phyloP scores from a whole-genome alignment of 2,888 invertebrate genomes.

The Odontocerum albicorne region DNA sequence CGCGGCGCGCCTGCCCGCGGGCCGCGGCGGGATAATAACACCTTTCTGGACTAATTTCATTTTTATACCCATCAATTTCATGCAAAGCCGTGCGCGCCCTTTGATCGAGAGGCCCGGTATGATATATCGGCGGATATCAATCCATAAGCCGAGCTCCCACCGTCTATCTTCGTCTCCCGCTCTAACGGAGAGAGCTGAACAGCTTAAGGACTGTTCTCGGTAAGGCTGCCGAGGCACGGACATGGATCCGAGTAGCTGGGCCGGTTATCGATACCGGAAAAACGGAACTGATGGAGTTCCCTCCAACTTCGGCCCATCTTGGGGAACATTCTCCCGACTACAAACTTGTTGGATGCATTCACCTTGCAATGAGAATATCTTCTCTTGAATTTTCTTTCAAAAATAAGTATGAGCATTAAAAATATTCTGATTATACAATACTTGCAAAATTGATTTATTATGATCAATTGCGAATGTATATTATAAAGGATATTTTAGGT shows the following conservation, averaged over 20 bases:
- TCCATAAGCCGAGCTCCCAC: constrained; percentile 9
- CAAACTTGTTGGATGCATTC: no score
- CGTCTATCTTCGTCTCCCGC: neutral
- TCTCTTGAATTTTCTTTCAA: no score
- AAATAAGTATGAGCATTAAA: no score
- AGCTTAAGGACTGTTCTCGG: neutral
- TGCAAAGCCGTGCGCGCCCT: constrained; percentile 35
- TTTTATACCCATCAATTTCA: constrained; percentile 37
- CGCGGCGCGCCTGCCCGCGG: constrained; percentile 20
- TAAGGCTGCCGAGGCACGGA: neutral
- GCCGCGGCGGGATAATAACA: constrained; percentile 36
- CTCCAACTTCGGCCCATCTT: neutral
- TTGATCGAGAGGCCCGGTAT: constrained; percentile 34
- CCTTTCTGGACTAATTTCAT: constrained; percentile 37
- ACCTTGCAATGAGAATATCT: no score
- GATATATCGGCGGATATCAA: constrained; percentile 29
- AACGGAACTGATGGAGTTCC: constrained; percentile 18
- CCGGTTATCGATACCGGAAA: constrained; percentile 15
- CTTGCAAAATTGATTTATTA: no score
- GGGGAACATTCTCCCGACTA: neutral
- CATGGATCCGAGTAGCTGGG: constrained; percentile 5
- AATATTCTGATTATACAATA: no score
- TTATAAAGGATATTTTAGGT: no score
- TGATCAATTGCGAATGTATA: no score
- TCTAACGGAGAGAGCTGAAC: neutral